These are phyloP conservation scores for Coenonympha arcania DNA, from an alignment of 2,888 invertebrate genomes.

Conservation along the genomic window DNA sequence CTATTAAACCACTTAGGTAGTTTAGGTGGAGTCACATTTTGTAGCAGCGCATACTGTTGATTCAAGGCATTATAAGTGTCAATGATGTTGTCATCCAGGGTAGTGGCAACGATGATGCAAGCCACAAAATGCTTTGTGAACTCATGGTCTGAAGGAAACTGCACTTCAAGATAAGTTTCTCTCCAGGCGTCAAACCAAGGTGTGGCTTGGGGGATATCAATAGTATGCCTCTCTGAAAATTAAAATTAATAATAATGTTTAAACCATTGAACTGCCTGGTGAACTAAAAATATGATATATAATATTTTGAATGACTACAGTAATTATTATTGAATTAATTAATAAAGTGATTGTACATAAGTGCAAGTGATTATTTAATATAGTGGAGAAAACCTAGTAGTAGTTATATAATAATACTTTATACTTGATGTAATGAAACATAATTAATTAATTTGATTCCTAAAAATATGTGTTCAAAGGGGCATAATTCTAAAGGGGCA, in stretches of 20 bases:
- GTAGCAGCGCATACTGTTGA: constrained; percentile 85
- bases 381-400: not conserved
- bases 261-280: too few species aligned
- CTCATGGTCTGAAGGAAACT: constrained; percentile 95
- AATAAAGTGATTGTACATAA: too few species aligned
- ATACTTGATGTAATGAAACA: too few species aligned
- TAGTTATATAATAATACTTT: too few species aligned
- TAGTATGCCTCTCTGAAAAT: constrained; percentile 67
- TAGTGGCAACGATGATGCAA: constrained; percentile 84
- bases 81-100: constrained; percentile 82
- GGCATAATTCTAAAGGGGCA: too few species aligned
- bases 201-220: constrained; percentile 83
- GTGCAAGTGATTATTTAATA: not conserved
- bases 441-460: too few species aligned
- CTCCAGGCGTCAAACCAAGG: constrained; percentile 98
- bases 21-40: constrained; percentile 82
- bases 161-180: constrained; percentile 89
- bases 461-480: too few species aligned
- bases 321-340: too few species aligned
- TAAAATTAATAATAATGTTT: not conserved
- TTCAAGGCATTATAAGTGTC: constrained; percentile 87
- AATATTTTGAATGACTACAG: too few species aligned
- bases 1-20: constrained; percentile 86
- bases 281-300: too few species aligned
- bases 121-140: constrained; percentile 92